These are phyloP conservation scores for Pterocles gutturalis DNA, from an alignment of 2,113 vertebrate genomes.

Conservation along the genomic window DNA sequence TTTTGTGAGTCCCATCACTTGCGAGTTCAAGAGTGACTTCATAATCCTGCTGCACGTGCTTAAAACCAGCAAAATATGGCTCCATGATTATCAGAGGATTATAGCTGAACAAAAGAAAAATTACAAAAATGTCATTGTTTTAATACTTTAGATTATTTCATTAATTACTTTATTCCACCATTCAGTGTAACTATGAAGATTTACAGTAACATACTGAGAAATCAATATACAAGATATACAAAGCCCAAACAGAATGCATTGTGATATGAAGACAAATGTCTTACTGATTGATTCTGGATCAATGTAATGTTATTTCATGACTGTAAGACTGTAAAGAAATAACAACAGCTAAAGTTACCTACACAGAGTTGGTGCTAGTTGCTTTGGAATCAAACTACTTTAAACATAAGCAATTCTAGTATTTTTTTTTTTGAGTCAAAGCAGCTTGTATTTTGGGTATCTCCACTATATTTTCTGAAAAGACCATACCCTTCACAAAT, in stretches of 20 bases:
- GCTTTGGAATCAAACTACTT: not conserved
- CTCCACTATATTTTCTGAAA: not conserved
- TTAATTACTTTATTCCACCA: not conserved
- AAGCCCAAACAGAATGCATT: not conserved
- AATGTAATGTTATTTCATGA: not conserved
- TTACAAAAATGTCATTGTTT: not conserved
- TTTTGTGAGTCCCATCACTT: slow-evolving; percentile 60
- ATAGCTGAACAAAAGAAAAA: slow-evolving; percentile 37
- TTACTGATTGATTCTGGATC: not conserved
- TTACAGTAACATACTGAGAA: not conserved
- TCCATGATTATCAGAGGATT: slow-evolving; percentile 82
- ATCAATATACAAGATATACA: not conserved
- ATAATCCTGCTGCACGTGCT: slow-evolving; percentile 79
- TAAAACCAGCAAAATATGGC: slow-evolving; percentile 84
- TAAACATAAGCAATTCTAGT: not conserved
- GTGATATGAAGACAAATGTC: not conserved
- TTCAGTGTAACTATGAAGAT: not conserved
- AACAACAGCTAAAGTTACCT: not conserved
- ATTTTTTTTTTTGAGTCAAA: not conserved
- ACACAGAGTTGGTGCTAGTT: not conserved
- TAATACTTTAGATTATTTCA: not conserved
- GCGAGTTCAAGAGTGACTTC: slow-evolving; percentile 65
- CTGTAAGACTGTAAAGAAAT: not conserved
- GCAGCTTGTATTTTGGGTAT: not conserved
- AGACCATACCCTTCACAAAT: not conserved